Conservation (phyloP, 1,140 invertebrate genomes). For the Pseudoatta argentina region DNA sequence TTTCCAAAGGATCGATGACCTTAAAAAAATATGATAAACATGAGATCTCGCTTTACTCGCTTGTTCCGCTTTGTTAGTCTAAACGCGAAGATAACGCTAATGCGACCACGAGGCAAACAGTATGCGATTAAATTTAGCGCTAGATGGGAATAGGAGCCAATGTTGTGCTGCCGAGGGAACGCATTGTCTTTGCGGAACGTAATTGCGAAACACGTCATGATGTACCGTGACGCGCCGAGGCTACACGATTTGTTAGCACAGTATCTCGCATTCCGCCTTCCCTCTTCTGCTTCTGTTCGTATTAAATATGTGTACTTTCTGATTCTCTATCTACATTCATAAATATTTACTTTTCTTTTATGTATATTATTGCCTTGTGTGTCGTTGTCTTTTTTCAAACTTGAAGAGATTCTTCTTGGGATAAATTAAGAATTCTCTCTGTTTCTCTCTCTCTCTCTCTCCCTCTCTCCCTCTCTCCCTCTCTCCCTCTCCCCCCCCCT, state of each 20-base stretch:
- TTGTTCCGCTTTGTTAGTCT: not conserved
- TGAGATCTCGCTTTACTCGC: not conserved
- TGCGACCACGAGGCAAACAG: slow-evolving; percentile 9
- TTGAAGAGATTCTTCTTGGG: not conserved
- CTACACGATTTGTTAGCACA: not conserved
- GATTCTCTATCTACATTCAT: not conserved
- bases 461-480: not conserved
- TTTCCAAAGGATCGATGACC: not conserved
- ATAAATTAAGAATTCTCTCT: slow-evolving; percentile 16
- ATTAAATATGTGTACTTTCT: not conserved
- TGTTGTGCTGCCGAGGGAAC: slow-evolving; percentile 25
- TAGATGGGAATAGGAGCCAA: slow-evolving; percentile 21
- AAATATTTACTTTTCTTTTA: not conserved
- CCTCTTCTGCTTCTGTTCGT: not conserved
- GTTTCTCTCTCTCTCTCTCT: slow-evolving; percentile 2
- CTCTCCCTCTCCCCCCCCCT: not conserved
- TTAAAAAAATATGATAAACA: not conserved
- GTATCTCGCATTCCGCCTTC: slow-evolving; percentile 19
- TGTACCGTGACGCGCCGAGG: not conserved
- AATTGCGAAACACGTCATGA: slow-evolving; percentile 42
- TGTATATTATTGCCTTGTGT: not conserved
- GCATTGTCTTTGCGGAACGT: slow-evolving; percentile 52
- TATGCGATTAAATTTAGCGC: slow-evolving; percentile 42
- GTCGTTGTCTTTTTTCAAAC: not conserved
- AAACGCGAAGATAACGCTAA: not conserved